phyloP scores from a whole-genome alignment of 1,140 invertebrate species.

The Drosophila malerkotliana region DNA sequence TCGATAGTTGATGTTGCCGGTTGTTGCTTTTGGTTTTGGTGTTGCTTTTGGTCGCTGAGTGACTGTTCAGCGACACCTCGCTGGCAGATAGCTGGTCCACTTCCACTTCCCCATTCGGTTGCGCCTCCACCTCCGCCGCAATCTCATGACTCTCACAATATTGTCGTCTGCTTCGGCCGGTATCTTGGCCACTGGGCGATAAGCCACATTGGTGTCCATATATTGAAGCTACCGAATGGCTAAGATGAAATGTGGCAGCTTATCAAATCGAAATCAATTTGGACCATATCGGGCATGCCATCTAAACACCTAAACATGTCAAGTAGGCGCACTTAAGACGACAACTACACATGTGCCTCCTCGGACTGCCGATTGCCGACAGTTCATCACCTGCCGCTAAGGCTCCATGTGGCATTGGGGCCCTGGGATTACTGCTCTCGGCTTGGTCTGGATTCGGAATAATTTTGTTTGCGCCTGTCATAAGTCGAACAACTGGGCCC shows the following conservation, averaged over 20 bases:
- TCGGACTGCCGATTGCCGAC: slow-evolving; percentile 26
- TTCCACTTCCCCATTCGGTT: slow-evolving; percentile 5
- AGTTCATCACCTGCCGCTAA: slow-evolving; percentile 31
- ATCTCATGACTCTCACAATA: slow-evolving; percentile 31
- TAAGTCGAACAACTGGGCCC: slow-evolving; percentile 60
- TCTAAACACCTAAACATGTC: slow-evolving; percentile 78
- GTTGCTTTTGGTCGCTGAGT: slow-evolving; percentile 17
- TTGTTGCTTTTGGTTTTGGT: background rate
- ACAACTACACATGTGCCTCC: slow-evolving; percentile 60
- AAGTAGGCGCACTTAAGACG: slow-evolving; percentile 73
- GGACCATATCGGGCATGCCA: slow-evolving; percentile 60
- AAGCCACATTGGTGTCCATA: slow-evolving; percentile 40
- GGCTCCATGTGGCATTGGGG: slow-evolving; percentile 12
- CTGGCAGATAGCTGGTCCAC: slow-evolving; percentile 38
- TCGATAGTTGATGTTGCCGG: slow-evolving; percentile 26
- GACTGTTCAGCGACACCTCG: slow-evolving; percentile 50
- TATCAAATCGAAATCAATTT: slow-evolving; percentile 79
- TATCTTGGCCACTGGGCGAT: slow-evolving; percentile 40
- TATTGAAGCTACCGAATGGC: slow-evolving; percentile 64
- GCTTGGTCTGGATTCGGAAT: slow-evolving; percentile 49
- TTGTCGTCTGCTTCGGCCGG: slow-evolving; percentile 13
- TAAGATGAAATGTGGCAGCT: slow-evolving; percentile 44
- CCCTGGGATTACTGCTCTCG: slow-evolving; percentile 34
- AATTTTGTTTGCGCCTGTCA: slow-evolving; percentile 82
- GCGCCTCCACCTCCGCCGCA: slow-evolving; percentile 7